phyloP scores from a whole-genome alignment of 2,888 invertebrate species.

The Chloroclystis v-ata region DNA sequence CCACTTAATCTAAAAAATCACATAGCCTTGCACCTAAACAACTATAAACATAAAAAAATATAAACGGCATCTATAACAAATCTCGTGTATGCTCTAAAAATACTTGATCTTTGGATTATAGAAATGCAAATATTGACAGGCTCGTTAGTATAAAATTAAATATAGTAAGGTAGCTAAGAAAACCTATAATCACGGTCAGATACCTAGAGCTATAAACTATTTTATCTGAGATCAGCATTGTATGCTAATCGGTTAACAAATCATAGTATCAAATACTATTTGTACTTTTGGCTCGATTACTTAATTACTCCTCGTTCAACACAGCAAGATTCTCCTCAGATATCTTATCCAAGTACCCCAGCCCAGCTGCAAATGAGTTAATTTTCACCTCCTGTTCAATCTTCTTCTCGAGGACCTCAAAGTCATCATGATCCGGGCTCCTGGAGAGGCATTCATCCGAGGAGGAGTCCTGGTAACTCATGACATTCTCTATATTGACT shows the following conservation, averaged over 20 bases:
- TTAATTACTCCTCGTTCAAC: constrained; percentile 49
- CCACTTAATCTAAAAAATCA: constrained; percentile 68
- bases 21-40: constrained; percentile 58
- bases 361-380: constrained; percentile 35
- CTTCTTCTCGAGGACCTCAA: constrained; percentile 57
- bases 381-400: constrained; percentile 59
- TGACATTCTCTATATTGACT: constrained; percentile 63
- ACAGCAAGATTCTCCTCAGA: constrained; percentile 64
- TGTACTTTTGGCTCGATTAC: constrained; percentile 22
- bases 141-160: constrained; percentile 28
- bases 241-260: constrained; percentile 29
- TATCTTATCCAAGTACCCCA: constrained; percentile 60
- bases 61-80: constrained; percentile 40
- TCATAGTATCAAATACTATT: constrained; percentile 22
- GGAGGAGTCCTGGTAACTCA: constrained; percentile 68
- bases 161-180: constrained; percentile 1
- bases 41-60: constrained; percentile 37
- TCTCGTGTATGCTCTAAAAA: constrained; percentile 37
- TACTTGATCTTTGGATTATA: constrained; percentile 58
- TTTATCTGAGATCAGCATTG: constrained; percentile 21
- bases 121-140: constrained; percentile 46
- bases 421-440: constrained; percentile 60
- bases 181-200: constrained; percentile 1
- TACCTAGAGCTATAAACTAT: background rate
- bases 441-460: constrained; percentile 61